Evolutionary conservation across 2,797 vertebrate species (phyloP).

Genomic region (Taenioides sp.): DNA sequence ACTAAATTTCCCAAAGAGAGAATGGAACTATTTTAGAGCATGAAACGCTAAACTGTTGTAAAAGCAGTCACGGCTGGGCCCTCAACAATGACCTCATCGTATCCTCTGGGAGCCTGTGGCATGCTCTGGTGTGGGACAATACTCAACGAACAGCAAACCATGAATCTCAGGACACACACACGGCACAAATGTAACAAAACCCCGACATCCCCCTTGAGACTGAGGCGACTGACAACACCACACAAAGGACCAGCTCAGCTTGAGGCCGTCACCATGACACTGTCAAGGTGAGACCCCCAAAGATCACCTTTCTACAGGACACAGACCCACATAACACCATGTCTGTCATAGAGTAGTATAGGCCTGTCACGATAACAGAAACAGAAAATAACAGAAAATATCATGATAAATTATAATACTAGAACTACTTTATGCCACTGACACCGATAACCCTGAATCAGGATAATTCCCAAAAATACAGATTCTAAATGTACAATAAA

Average conservation of each 20-base stretch:
- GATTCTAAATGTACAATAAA: too few species aligned
- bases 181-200: conserved; percentile 66
- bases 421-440: too few species aligned
- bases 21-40: conserved; percentile 63
- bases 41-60: conserved; percentile 70
- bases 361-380: too few species aligned
- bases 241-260: conserved; percentile 57
- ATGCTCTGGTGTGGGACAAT: conserved; percentile 68
- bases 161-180: conserved; percentile 47
- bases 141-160: conserved; percentile 68
- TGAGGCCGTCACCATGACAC: conserved; percentile 41
- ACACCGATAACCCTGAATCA: too few species aligned
- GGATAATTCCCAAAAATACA: too few species aligned
- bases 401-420: too few species aligned
- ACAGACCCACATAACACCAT: conserved; percentile 11
- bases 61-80: conserved; percentile 55
- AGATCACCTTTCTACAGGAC: conserved; percentile 34
- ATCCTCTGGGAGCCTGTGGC: conserved; percentile 66
- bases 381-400: too few species aligned
- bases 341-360: not conserved
- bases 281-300: conserved; percentile 48
- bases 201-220: conserved; percentile 71
- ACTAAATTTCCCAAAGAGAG: conserved; percentile 53
- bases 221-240: conserved; percentile 54
- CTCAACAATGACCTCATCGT: conserved; percentile 66